A percentile compares a stretch with the other conserved stretches of the same genome.
Evolutionary conservation across 1,140 invertebrate species (phyloP).

Genomic region (Zaprionus ornatus): DNA sequence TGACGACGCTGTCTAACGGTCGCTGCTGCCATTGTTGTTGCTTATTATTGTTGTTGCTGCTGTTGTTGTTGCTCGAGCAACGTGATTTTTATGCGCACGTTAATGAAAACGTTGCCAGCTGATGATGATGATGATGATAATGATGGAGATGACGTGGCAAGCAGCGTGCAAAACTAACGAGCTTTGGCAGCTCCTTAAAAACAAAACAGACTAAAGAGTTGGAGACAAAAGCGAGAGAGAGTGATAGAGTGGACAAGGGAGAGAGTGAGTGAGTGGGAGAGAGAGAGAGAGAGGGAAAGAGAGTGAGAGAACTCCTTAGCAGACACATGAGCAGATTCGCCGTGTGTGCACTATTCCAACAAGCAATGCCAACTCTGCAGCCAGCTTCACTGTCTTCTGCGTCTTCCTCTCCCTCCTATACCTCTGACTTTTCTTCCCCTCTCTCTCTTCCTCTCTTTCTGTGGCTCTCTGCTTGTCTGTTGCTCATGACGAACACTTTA

Average conservation of each 20-base stretch:
- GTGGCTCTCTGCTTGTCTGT: neutral
- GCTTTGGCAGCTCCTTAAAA: constrained; percentile 1
- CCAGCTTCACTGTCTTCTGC: neutral
- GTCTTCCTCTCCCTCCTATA: too few species aligned
- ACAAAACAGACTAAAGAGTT: neutral
- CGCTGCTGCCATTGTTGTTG: constrained; percentile 24
- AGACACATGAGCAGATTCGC: constrained; percentile 31
- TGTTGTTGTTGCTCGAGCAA: constrained; percentile 52
- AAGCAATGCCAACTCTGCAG: neutral
- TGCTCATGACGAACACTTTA: constrained; percentile 34
- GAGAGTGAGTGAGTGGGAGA: neutral
- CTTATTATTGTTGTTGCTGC: constrained; percentile 22
- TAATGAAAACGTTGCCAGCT: constrained; percentile 63
- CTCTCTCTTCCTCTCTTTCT: neutral
- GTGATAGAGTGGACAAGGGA: neutral
- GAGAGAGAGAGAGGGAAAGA: neutral
- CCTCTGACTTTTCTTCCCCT: neutral
- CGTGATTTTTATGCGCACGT: constrained; percentile 71
- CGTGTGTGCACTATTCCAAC: neutral
- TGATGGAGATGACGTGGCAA: constrained; percentile 18
- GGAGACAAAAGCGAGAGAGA: neutral
- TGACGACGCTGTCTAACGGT: constrained; percentile 14
- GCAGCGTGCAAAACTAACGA: constrained; percentile 31
- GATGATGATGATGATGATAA: constrained; percentile 23
- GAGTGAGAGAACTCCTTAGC: neutral